Base-by-base conservation (phyloP, 2,888 invertebrate species). In the Philonicus albiceps region DNA sequence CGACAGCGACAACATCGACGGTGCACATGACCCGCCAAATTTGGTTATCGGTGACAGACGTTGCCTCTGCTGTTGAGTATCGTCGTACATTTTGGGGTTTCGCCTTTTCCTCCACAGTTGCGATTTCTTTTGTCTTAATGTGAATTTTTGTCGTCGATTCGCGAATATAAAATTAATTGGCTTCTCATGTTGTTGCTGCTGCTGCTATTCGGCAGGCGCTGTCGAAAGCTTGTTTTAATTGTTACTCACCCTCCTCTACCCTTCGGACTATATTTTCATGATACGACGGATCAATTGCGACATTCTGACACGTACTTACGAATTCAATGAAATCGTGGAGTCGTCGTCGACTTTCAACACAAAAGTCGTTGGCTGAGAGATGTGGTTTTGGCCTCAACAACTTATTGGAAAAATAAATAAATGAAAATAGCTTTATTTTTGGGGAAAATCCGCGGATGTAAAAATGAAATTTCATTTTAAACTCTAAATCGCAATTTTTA, bases 41-140 rank as follows among this genome's bases (percentile, higher is more conserved):
- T 90, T 90, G 91, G 91, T 89, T 89, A 91, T 91, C 90, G 90
- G 90, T 91, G 91, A 91, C 91, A 88, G 90, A 89, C 90, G 87
- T 89, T 75, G 53, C 74, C 53, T 53, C 75, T 34, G 30, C 16
- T 11, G n/a, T 53, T 4, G 64, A 49, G 64, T 64, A 27, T 30
- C 75, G 64, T 30, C 75, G 37, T 75, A 7, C 75, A 34, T 30
- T 34, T 31, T 22, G 31, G 22, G 22, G 64, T 64, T 64, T 64
- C 64, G 64, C 22, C 64, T 64, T 64, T 83, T 64, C 64, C 64
- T 64, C 64, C 64, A n/a, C n/a, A 64, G 27, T 27, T 8, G 27
- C 64, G 37, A 64, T 64, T 83, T 83, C 64, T 83, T 83, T 83
- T 84, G 55, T 73, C 34, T 73, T 84, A 64, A 64, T 43, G 30